Evolutionary conservation across 2,888 invertebrate species (phyloP), one percentile per base, ranked within the genome.

Genomic region (Glaucopsyche alexis): DNA sequence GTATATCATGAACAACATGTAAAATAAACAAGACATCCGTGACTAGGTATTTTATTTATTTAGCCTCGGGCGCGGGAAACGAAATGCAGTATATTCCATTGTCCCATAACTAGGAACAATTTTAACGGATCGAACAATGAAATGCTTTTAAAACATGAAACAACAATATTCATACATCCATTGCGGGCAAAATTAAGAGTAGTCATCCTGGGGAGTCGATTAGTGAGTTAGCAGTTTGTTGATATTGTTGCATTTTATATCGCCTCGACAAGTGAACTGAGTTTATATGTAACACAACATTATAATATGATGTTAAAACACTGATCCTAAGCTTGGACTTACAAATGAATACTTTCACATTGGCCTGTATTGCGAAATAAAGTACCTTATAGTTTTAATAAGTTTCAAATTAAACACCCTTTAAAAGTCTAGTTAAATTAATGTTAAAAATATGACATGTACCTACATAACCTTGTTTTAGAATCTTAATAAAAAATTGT

Each of bases 111-210:
- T 85, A 85, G 86, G 80, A 2, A 29, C 29, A 29, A 29, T 29
- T 87, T 86, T 86, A 86, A 85, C 85, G 85, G 83, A 86, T 85
- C 84, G 88, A 89, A 91, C 91, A 91, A 90, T 90, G 89, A 88
- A 91, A 90, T 86, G 91, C 91, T 91, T 91, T 91, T 91, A 91
- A 91, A 90, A 89, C 86, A 87, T 84, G 85, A 84, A 87, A 87
- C 86, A 85, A 86, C 85, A 84, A 87, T 85, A 88, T 87, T 85
- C 82, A 81, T 85, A 85, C 83, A 85, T 82, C 81, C 85, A 85
- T 86, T 84, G 86, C 82, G 80, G 77, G 73, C 76, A 74, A 77
- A 76, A 74, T 74, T 71, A 73, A 74, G 77, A 80, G 71, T 55
- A 47, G 64, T 65, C 80, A 80, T 80, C 77, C 79, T 78, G 80